phyloP scores from a whole-genome alignment of 2,113 vertebrate genomes.

The Lates calcarifer region DNA sequence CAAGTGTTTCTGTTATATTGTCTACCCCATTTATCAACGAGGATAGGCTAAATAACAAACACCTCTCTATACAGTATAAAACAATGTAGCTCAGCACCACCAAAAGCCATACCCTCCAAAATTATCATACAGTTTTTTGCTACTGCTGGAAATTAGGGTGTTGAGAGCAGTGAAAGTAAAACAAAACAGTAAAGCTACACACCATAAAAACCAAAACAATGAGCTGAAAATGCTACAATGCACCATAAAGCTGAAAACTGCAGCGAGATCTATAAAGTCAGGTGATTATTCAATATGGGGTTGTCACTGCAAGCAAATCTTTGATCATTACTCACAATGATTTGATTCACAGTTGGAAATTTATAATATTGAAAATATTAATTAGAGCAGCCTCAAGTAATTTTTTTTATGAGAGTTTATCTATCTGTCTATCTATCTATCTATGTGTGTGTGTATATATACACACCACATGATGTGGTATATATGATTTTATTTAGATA shows the following conservation, averaged over 20 bases:
- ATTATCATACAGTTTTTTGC: background rate
- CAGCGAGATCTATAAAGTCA: background rate
- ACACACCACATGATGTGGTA: too few relatives aligned
- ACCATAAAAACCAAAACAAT: slow-evolving; percentile 5
- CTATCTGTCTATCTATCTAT: too few relatives aligned
- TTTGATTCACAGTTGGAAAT: background rate
- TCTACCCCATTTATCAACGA: background rate
- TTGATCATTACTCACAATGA: background rate
- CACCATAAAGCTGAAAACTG: background rate
- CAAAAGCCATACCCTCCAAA: background rate
- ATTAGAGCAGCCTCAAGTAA: background rate
- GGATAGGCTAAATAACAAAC: background rate
- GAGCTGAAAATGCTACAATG: slow-evolving; percentile 1
- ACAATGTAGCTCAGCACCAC: background rate
- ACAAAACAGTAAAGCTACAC: background rate
- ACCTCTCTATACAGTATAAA: too few relatives aligned
- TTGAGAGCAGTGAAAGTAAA: background rate
- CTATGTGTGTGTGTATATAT: too few relatives aligned
- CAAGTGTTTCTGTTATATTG: background rate
- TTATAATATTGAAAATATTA: slow-evolving; percentile 10
- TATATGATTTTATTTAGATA: background rate
- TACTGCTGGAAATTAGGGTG: background rate
- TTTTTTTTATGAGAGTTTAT: background rate
- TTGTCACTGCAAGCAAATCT: background rate
- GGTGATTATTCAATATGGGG: background rate